phyloP scores from a whole-genome alignment of 2,888 invertebrate species.

The Cylindroiulus punctatus region DNA sequence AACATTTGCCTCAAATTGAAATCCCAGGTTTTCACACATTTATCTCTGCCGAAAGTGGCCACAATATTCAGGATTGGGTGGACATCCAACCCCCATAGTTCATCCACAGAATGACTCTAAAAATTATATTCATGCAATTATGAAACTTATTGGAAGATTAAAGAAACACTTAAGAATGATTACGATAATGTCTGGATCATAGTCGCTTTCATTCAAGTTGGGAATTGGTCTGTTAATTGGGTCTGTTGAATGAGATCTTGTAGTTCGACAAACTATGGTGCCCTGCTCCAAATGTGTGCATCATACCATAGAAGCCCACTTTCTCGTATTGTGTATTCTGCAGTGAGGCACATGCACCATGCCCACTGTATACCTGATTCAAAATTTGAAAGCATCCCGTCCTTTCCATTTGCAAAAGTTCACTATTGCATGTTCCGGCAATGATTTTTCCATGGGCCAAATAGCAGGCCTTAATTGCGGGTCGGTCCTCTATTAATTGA shows the following conservation, averaged over 20 bases:
- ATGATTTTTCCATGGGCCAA: conserved; percentile 66
- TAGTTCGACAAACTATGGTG: too few relatives aligned
- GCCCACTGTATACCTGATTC: conserved; percentile 66
- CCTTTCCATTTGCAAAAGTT: conserved; percentile 62
- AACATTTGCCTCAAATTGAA: conserved; percentile 62
- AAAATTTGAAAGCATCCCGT: conserved; percentile 65
- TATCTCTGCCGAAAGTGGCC: conserved; percentile 67
- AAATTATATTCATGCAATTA: too few relatives aligned
- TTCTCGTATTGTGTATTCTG: too few relatives aligned
- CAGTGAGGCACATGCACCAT: too few relatives aligned
- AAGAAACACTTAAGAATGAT: too few relatives aligned
- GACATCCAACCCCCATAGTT: conserved; percentile 66
- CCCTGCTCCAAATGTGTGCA: too few relatives aligned
- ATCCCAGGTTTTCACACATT: conserved; percentile 66
- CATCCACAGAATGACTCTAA: conserved; percentile 67
- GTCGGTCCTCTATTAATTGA: conserved; percentile 63
- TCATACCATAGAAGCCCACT: too few relatives aligned
- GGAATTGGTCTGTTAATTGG: too few relatives aligned
- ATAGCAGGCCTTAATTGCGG: conserved; percentile 65
- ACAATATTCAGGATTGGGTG: conserved; percentile 65
- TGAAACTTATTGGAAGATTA: too few relatives aligned
- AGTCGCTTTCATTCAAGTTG: too few relatives aligned
- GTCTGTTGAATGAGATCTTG: too few relatives aligned
- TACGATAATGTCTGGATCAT: too few relatives aligned
- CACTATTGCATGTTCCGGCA: conserved; percentile 66